Percentiles rank a stretch among this genome's conserved stretches.
phyloP scores from a whole-genome alignment of 2,113 vertebrate genomes.

The Tragelaphus buxtoni region DNA sequence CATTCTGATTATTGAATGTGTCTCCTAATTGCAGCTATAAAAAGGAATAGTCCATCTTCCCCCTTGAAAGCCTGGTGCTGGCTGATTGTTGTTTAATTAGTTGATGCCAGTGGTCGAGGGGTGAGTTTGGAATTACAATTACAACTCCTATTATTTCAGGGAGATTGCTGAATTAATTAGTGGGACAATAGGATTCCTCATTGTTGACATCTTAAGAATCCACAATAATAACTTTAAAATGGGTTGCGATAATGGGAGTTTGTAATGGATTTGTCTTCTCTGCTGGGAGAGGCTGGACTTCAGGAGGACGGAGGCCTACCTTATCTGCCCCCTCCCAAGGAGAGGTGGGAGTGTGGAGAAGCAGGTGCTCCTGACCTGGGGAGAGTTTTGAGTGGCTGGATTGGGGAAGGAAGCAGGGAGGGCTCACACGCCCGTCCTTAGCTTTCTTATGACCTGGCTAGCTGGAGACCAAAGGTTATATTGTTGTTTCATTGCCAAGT shows the following conservation, averaged over 20 bases:
- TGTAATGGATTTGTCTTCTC: not conserved
- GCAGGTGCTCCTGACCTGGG: not conserved
- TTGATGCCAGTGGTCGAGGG: constrained; percentile 81
- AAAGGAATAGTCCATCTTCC: constrained; percentile 79
- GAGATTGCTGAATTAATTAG: constrained; percentile 81
- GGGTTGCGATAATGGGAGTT: constrained; percentile 14
- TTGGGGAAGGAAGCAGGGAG: not conserved
- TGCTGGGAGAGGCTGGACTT: not conserved
- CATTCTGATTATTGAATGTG: constrained; percentile 79
- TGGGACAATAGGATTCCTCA: constrained; percentile 75
- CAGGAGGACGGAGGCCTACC: not conserved
- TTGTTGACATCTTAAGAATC: constrained; percentile 76
- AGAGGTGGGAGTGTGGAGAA: not conserved
- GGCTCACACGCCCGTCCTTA: not conserved
- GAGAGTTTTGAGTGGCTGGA: not conserved
- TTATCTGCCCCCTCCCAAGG: not conserved
- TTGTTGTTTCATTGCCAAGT: not conserved
- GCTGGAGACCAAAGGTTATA: not conserved
- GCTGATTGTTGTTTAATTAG: constrained; percentile 85
- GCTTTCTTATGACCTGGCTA: not conserved
- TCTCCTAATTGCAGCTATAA: constrained; percentile 83
- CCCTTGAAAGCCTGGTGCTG: constrained; percentile 66
- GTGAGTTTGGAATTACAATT: constrained; percentile 81
- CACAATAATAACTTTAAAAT: constrained; percentile 68
- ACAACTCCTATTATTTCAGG: constrained; percentile 77